Base-by-base conservation (phyloP, 1,140 invertebrate genomes). In the Zaprionus ornatus region DNA sequence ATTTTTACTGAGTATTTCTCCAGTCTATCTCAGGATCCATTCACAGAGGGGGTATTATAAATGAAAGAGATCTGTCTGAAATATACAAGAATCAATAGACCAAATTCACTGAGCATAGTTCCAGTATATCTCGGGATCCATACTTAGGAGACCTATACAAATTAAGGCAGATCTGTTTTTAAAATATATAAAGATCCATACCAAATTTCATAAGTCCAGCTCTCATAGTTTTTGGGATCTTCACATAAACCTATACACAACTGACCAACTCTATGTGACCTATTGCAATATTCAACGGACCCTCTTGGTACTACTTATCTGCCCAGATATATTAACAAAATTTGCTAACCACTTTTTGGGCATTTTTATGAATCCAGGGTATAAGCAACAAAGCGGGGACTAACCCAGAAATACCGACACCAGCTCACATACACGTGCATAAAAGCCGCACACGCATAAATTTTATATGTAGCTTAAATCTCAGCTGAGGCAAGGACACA, bases 401-500 rank as follows among this genome's bases (percentile, higher is more conserved):
- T 64, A 77, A 65, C 32, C 72, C 60, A 67, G 37, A 71, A 65
- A 59, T 64, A 35, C 70, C 17, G 25, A 55, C 54, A 29, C 45
- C 64, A 9, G 54, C 61, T 54, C 50, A 42, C 27, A 35, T 19
- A 50, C 29, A 77, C 73, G 71, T 48, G 70, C 72, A 68, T 74
- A 77, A 83, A 85, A 79, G 73, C 79, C 70, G 73, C 79, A 82
- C 54, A 85, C 82, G 79, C 85, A 90, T 90, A 90, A 85, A 90
- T 90, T 90, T 90, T 90, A 90, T 90, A 85, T 90, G 82, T 77
- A 73, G 79, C 85, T 85, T 67, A 90, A 90, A 85, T 85, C 85
- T 90, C 85, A 59, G 73, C 56, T 71, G 85, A 85, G 65, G 80
- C 75, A 71, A 84, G 67, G 71, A 79, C 62, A 65, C 70, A 64